phyloP scores from a whole-genome alignment of 30 jellyfish, hydroid and myxozoan species.

The Aurelia aurita complex sp. Pacific region DNA sequence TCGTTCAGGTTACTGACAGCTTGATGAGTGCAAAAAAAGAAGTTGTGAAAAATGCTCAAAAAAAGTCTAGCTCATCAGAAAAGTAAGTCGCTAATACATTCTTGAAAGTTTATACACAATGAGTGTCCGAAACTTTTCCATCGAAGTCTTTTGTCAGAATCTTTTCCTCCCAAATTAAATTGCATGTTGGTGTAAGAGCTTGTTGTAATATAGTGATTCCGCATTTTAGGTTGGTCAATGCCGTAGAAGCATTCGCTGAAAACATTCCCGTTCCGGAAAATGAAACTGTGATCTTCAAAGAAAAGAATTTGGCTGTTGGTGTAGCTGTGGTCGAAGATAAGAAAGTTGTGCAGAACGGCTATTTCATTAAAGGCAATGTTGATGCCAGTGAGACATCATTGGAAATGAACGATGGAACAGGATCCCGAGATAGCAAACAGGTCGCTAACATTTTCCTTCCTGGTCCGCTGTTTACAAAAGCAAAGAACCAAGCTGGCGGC shows the following conservation, averaged over 20 bases:
- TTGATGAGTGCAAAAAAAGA: slow-evolving; percentile 20
- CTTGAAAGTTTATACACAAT: too few species aligned
- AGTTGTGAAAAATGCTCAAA: slow-evolving; percentile 24
- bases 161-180: too few species aligned
- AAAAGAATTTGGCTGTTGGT: slow-evolving; percentile 37
- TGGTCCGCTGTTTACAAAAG: slow-evolving; percentile 27
- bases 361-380: slow-evolving; percentile 10
- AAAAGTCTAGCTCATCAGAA: slow-evolving; percentile 15
- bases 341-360: not conserved
- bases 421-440: not conserved
- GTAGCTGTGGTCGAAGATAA: not conserved
- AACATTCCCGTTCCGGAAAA: slow-evolving; percentile 29
- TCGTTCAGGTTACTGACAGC: slow-evolving; percentile 34
- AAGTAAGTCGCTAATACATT: slow-evolving; percentile 1
- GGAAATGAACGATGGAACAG: slow-evolving; percentile 8
- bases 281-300: slow-evolving; percentile 18
- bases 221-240: slow-evolving; percentile 13
- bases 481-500: slow-evolving; percentile 10
- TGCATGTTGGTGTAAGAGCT: too few species aligned
- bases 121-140: too few species aligned
- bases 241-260: slow-evolving; percentile 32
- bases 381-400: slow-evolving; percentile 7
- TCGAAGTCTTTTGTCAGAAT: too few species aligned
- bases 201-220: too few species aligned
- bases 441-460: slow-evolving; percentile 33